Percentiles rank a stretch among this genome's conserved stretches.
Evolutionary conservation across 2,888 invertebrate genomes (phyloP).

Genomic region (Celastrina argiolus): DNA sequence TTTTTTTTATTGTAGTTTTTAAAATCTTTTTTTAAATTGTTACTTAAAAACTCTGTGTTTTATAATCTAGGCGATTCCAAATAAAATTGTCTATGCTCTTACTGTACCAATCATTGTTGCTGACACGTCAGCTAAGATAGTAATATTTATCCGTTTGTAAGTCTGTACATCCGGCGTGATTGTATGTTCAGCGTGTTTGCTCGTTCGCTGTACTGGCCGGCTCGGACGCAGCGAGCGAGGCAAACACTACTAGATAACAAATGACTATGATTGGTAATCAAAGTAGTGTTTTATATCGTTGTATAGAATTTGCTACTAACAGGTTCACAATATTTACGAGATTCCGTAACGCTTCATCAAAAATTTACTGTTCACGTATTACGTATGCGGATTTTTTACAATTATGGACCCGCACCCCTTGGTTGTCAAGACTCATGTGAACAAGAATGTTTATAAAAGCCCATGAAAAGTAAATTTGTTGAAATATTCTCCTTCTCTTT

Average conservation of each 20-base stretch:
- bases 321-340: not conserved
- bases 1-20: too few relatives aligned
- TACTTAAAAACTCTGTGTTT: too few relatives aligned
- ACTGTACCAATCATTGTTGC: not conserved
- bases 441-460: not conserved
- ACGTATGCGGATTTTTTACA: too few relatives aligned
- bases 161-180: conserved; percentile 27
- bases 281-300: not conserved
- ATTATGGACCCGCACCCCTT: too few relatives aligned
- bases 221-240: not conserved
- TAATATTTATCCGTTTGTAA: conserved; percentile 28
- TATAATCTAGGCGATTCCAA: too few relatives aligned
- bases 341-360: not conserved
- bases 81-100: too few relatives aligned
- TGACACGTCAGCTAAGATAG: not conserved
- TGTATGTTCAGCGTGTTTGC: conserved; percentile 38
- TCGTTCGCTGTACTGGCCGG: not conserved
- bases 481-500: not conserved
- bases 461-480: not conserved
- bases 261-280: not conserved
- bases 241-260: not conserved
- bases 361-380: too few relatives aligned
- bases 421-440: too few relatives aligned
- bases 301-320: not conserved
- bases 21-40: too few relatives aligned